Evolutionary conservation across 2,797 vertebrate species (phyloP).

Genomic region (Poliocrania exsul): DNA sequence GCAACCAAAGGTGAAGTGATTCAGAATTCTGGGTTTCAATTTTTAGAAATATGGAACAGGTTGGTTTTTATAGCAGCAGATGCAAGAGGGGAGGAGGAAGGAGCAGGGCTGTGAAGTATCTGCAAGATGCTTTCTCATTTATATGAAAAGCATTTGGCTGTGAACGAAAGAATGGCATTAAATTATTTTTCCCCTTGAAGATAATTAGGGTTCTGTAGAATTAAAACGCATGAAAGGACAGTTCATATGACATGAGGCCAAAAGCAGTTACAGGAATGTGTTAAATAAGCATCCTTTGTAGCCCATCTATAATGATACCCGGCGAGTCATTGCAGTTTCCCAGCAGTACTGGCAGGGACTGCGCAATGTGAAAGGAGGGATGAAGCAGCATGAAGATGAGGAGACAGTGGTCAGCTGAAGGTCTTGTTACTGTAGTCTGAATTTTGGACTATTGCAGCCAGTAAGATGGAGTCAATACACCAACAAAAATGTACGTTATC

Average conservation of each 20-base stretch:
- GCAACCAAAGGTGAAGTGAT: slow-evolving; percentile 54
- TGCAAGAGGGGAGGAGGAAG: slow-evolving; percentile 39
- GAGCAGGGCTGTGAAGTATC: slow-evolving; percentile 14
- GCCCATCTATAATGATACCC: not conserved
- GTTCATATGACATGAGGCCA: not conserved
- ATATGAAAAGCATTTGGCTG: slow-evolving; percentile 27
- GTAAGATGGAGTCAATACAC: not conserved
- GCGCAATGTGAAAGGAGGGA: not conserved
- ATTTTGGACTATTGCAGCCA: not conserved
- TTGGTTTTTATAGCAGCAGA: slow-evolving; percentile 27
- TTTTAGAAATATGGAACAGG: slow-evolving; percentile 41
- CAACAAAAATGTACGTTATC: not conserved
- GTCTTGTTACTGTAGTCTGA: not conserved
- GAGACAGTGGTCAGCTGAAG: not conserved
- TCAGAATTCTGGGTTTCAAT: slow-evolving; percentile 27
- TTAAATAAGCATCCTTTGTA: not conserved
- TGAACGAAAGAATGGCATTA: not conserved
- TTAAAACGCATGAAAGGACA: not conserved
- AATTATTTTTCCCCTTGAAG: not conserved
- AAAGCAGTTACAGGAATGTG: not conserved
- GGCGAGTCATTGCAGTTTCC: not conserved
- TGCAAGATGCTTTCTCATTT: slow-evolving; percentile 17
- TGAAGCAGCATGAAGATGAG: not conserved
- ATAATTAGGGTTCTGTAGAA: not conserved
- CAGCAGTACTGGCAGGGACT: not conserved